These are phyloP conservation scores for Biston stratarius DNA, from an alignment of 2,888 invertebrate genomes.

Conservation along the genomic window DNA sequence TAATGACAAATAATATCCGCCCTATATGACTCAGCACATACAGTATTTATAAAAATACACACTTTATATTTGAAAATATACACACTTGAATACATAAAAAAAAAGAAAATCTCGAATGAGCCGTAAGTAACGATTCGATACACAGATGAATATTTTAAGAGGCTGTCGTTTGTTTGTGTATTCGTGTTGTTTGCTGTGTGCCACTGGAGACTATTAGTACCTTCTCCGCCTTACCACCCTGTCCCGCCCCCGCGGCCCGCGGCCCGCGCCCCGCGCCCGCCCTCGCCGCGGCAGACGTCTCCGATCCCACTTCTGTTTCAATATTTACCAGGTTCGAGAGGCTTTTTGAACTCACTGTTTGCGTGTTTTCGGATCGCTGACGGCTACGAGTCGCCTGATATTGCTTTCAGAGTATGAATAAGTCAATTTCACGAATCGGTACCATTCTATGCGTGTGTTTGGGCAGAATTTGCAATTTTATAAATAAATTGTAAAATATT, in stretches of 20 bases:
- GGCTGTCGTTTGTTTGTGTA: slow-evolving; percentile 73
- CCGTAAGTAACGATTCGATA: slow-evolving; percentile 66
- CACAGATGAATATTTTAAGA: slow-evolving; percentile 79
- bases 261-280: slow-evolving; percentile 55
- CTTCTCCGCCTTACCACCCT: slow-evolving; percentile 43
- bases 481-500: slow-evolving; percentile 59
- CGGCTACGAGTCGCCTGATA: slow-evolving; percentile 71
- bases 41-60: neutral
- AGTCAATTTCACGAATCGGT: slow-evolving; percentile 77
- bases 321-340: slow-evolving; percentile 86
- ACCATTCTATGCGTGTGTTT: slow-evolving; percentile 69
- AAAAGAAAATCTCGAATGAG: slow-evolving; percentile 52
- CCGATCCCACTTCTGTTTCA: slow-evolving; percentile 85
- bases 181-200: slow-evolving; percentile 78
- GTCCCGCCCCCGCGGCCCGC: slow-evolving; percentile 38
- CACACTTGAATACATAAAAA: slow-evolving; percentile 17
- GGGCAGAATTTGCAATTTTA: slow-evolving; percentile 69
- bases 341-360: slow-evolving; percentile 85
- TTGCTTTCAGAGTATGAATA: slow-evolving; percentile 83
- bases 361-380: slow-evolving; percentile 85
- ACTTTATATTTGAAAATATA: neutral
- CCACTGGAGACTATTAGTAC: slow-evolving; percentile 86
- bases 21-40: no score
- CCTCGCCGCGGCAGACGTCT: slow-evolving; percentile 72
- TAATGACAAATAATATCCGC: no score